A percentile compares a stretch with the other conserved stretches of the same genome.
phyloP scores from a whole-genome alignment of 1,140 invertebrate genomes.

The Scaptomyza montana region DNA sequence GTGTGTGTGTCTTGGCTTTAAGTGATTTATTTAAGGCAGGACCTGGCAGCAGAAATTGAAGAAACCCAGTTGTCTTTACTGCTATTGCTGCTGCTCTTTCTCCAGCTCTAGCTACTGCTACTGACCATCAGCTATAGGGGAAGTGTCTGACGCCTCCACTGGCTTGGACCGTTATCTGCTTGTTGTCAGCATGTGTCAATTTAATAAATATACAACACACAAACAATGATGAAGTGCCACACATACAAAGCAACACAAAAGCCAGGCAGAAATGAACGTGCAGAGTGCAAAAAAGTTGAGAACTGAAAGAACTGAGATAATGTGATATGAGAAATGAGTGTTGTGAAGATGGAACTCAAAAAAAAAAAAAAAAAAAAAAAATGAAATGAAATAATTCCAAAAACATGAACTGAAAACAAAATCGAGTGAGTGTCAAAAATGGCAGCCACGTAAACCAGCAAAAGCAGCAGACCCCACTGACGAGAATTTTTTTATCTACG shows the following conservation, averaged over 20 bases:
- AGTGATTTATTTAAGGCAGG: slow-evolving; percentile 65
- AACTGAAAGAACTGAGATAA: background rate
- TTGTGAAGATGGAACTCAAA: slow-evolving; percentile 47
- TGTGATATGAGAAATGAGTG: slow-evolving; percentile 1
- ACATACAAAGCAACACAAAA: slow-evolving; percentile 2
- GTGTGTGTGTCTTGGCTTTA: slow-evolving; percentile 38
- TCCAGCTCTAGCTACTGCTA: background rate
- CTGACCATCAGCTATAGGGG: slow-evolving; percentile 2
- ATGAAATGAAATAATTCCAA: slow-evolving; percentile 81
- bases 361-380: no score
- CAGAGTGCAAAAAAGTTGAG: slow-evolving; percentile 18
- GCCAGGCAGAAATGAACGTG: slow-evolving; percentile 7
- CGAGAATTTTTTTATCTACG: background rate
- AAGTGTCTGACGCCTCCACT: slow-evolving; percentile 27
- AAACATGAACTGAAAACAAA: slow-evolving; percentile 81
- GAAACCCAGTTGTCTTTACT: slow-evolving; percentile 20
- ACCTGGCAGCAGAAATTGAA: slow-evolving; percentile 37
- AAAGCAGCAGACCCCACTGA: slow-evolving; percentile 1
- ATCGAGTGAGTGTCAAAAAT: slow-evolving; percentile 77
- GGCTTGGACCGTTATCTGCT: slow-evolving; percentile 50
- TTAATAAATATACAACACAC: slow-evolving; percentile 76
- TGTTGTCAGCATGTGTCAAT: slow-evolving; percentile 76
- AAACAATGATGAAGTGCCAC: slow-evolving; percentile 69
- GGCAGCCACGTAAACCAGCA: slow-evolving; percentile 51
- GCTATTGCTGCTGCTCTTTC: slow-evolving; percentile 15